A percentile compares a stretch with the other conserved stretches of the same genome.
Conservation (phyloP, 2,888 invertebrate genomes). For the Ommatoiulus sabulosus region DNA sequence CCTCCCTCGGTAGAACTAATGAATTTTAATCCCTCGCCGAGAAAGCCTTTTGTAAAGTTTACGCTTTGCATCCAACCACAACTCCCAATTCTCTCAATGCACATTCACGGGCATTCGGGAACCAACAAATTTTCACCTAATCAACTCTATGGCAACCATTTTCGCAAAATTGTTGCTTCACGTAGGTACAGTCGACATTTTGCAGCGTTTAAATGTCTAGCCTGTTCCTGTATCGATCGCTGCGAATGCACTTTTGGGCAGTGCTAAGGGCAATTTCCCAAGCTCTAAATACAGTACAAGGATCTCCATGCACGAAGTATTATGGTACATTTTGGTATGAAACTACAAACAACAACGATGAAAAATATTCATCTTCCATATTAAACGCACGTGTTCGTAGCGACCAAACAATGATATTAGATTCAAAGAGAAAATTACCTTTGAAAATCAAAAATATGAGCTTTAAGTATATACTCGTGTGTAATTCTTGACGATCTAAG, state of each 20-base stretch:
- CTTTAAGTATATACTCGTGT: too few relatives aligned
- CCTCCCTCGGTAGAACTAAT: neutral
- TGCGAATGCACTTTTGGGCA: neutral
- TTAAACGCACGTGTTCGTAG: too few relatives aligned
- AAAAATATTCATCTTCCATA: too few relatives aligned
- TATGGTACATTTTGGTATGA: too few relatives aligned
- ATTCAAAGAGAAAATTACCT: too few relatives aligned
- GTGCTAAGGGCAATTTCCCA: neutral
- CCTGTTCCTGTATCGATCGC: neutral
- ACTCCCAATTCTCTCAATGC: constrained; percentile 11
- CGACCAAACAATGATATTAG: too few relatives aligned
- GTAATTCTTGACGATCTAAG: too few relatives aligned
- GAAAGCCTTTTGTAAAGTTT: neutral
- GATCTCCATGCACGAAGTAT: too few relatives aligned
- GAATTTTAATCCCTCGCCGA: constrained; percentile 5
- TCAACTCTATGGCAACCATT: neutral
- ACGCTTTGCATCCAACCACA: neutral
- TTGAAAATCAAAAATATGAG: too few relatives aligned
- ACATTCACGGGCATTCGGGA: neutral
- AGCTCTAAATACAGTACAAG: neutral
- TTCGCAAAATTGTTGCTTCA: neutral
- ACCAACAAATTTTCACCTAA: neutral
- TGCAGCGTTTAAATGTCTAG: neutral
- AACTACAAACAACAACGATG: too few relatives aligned
- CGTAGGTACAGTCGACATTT: neutral